These are phyloP conservation scores for Pantherophis vulpinus DNA, from an alignment of 2,797 vertebrate species.

Conservation along the genomic window DNA sequence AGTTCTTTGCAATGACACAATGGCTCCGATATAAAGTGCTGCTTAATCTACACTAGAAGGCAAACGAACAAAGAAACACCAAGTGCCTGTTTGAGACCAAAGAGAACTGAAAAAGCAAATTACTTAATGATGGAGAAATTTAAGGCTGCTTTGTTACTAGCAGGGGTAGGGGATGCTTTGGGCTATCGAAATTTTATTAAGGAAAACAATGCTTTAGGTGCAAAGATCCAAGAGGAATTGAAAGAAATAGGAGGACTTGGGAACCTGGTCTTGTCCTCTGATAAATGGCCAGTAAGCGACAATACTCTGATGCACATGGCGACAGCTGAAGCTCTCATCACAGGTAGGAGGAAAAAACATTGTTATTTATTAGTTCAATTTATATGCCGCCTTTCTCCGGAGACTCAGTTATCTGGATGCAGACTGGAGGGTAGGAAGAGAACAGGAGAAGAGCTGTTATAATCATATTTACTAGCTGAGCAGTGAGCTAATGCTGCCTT, in stretches of 20 bases:
- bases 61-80: slow-evolving; percentile 61
- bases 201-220: slow-evolving; percentile 78
- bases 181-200: slow-evolving; percentile 84
- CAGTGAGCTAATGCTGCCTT: not conserved
- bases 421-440: not conserved
- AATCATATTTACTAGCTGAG: not conserved
- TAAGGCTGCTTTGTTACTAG: slow-evolving; percentile 88
- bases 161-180: slow-evolving; percentile 85
- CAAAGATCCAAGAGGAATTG: slow-evolving; percentile 85
- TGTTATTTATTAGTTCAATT: rapidly evolving
- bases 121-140: slow-evolving; percentile 85
- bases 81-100: slow-evolving; percentile 5
- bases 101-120: slow-evolving; percentile 26
- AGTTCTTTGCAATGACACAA: slow-evolving; percentile 56
- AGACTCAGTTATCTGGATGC: rapidly evolving
- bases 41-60: slow-evolving; percentile 40
- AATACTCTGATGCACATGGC: slow-evolving; percentile 91
- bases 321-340: slow-evolving; percentile 88
- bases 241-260: slow-evolving; percentile 81
- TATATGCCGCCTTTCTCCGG: too few relatives aligned
- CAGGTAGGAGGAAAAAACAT: slow-evolving; percentile 78
- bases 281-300: slow-evolving; percentile 92
- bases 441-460: not conserved
- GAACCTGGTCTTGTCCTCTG: slow-evolving; percentile 78
- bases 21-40: slow-evolving; percentile 67